phyloP scores from a whole-genome alignment of 2,797 vertebrate genomes.

The Mionectes olivaceus region DNA sequence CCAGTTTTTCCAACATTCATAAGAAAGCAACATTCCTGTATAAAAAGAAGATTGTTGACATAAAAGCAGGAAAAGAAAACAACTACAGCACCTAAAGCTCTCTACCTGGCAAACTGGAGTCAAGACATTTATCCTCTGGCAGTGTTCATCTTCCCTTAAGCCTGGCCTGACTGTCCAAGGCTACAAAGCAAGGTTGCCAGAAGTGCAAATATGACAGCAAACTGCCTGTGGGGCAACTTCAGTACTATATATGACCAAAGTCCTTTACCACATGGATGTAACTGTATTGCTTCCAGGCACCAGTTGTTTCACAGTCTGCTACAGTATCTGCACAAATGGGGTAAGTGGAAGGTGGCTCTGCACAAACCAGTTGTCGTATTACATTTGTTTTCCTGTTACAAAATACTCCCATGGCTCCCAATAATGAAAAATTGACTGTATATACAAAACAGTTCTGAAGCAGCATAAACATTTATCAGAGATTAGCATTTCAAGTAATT shows the following conservation, averaged over 20 bases:
- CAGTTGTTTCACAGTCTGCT: not conserved
- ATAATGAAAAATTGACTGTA: constrained; percentile 2
- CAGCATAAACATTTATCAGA: not conserved
- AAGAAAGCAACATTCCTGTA: not conserved
- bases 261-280: accelerated
- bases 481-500: constrained; percentile 31
- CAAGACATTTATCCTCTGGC: not conserved
- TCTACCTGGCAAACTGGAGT: not conserved
- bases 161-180: not conserved
- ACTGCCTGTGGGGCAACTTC: not conserved
- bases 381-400: not conserved
- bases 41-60: not conserved
- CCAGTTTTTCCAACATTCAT: not conserved
- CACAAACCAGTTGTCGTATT: not conserved
- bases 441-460: not conserved
- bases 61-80: not conserved
- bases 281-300: not conserved
- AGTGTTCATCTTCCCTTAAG: not conserved
- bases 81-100: not conserved
- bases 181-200: not conserved
- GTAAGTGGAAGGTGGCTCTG: not conserved
- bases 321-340: not conserved
- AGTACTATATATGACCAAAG: accelerated
- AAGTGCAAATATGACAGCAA: not conserved
- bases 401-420: not conserved